Percentiles rank a stretch among this genome's conserved stretches.
Conservation (phyloP, 2,888 invertebrate genomes). For the Gasteruption jaculator region DNA sequence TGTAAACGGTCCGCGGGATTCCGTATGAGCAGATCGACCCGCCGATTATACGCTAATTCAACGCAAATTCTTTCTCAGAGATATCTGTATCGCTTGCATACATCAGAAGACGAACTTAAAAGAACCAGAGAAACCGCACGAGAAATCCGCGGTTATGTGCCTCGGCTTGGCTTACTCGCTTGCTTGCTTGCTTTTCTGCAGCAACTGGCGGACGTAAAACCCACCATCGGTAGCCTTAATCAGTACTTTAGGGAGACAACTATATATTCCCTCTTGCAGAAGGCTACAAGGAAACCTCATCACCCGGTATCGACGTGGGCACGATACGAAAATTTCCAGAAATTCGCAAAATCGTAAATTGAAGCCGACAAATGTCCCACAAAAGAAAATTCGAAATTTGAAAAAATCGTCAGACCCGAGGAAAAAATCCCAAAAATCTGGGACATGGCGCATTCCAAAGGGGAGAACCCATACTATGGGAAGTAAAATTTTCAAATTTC, state of each 20-base stretch:
- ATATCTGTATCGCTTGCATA: slow-evolving; percentile 50
- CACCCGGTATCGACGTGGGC: no score
- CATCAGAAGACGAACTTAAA: slow-evolving; percentile 34
- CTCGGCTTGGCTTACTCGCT: slow-evolving; percentile 10
- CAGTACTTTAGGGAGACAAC: slow-evolving; percentile 34
- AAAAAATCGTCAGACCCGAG: no score
- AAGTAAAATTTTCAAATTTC: no score
- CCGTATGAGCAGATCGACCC: slow-evolving; percentile 49
- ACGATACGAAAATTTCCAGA: no score
- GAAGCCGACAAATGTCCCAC: no score
- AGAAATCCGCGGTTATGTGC: slow-evolving; percentile 13
- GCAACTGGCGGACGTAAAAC: no score
- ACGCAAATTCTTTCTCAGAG: slow-evolving; percentile 49
- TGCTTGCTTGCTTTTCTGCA: no score
- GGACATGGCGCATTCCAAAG: no score
- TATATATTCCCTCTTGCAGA: slow-evolving; percentile 25
- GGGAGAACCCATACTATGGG: no score
- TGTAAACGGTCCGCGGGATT: slow-evolving; percentile 49
- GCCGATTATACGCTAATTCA: slow-evolving; percentile 52
- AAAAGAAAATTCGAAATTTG: no score
- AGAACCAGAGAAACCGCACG: slow-evolving; percentile 10
- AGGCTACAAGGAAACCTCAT: slow-evolving; percentile 31
- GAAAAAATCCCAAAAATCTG: no score
- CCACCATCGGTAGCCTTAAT: slow-evolving; percentile 28
- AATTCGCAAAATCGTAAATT: no score